phyloP scores from a whole-genome alignment of 2,888 invertebrate genomes.

The Mactromeris polynyma region DNA sequence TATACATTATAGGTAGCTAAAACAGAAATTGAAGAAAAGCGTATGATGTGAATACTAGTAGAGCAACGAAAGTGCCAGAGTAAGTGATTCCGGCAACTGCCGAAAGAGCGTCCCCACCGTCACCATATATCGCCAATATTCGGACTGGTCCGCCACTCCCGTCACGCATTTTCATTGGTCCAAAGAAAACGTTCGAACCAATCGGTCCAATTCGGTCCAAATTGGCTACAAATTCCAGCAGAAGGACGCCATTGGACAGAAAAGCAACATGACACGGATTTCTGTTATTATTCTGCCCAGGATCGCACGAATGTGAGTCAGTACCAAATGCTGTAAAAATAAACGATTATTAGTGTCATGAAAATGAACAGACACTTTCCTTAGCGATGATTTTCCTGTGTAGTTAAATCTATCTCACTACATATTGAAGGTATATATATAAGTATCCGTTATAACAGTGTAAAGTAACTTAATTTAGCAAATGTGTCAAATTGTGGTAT shows the following conservation, averaged over 20 bases:
- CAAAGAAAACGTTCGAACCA: conserved; percentile 84
- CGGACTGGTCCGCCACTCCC: conserved; percentile 90
- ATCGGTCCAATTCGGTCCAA: conserved; percentile 72
- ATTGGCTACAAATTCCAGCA: conserved; percentile 90
- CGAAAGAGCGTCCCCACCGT: conserved; percentile 42
- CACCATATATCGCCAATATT: conserved; percentile 86
- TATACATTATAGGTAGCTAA: no score
- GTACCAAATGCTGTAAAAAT: conserved; percentile 90
- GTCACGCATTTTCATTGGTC: conserved; percentile 90
- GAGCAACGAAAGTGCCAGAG: neutral
- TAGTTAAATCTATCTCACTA: no score
- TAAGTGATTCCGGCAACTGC: neutral
- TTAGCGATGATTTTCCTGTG: no score
- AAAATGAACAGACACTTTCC: no score
- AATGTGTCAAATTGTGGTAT: no score
- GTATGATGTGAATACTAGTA: neutral
- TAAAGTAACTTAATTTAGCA: no score
- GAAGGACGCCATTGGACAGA: conserved; percentile 87
- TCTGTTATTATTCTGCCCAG: conserved; percentile 87
- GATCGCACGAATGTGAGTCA: conserved; percentile 90
- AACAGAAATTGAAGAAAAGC: neutral
- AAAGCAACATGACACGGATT: conserved; percentile 89
- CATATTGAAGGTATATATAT: no score
- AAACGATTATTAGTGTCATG: no score
- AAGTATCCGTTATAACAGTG: no score